Conservation (phyloP, 2,888 invertebrate species). For the Catocala nupta region DNA sequence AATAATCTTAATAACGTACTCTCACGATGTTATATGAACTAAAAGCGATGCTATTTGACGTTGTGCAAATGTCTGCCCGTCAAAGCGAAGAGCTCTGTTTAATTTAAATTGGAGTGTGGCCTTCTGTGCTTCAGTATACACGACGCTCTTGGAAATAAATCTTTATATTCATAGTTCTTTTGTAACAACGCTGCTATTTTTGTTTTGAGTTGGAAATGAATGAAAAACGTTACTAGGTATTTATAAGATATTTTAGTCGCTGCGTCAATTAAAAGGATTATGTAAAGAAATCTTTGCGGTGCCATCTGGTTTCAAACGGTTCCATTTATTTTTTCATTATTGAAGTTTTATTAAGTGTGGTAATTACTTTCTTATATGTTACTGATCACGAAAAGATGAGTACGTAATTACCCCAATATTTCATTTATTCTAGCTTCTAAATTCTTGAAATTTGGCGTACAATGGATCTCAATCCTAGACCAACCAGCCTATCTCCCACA, state of each 20-base stretch:
- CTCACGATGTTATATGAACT: constrained; percentile 18
- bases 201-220: constrained; percentile 2
- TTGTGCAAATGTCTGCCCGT: constrained; percentile 35
- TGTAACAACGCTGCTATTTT: constrained; percentile 13
- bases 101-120: constrained; percentile 31
- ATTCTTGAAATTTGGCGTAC: no score
- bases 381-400: no score
- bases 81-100: constrained; percentile 19
- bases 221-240: constrained; percentile 9
- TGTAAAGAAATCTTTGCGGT: constrained; percentile 1
- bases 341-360: no score
- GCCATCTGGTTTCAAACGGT: neutral
- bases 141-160: constrained; percentile 6
- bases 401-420: no score
- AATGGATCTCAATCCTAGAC: no score
- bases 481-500: no score
- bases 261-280: constrained; percentile 5
- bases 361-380: no score
- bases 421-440: no score
- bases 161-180: constrained; percentile 10
- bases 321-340: no score
- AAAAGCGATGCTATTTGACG: constrained; percentile 23
- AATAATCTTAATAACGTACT: constrained; percentile 26
- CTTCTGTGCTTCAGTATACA: constrained; percentile 17
- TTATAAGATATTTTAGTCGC: constrained; percentile 7